Base-by-base conservation (phyloP, 2,888 invertebrate genomes). In the Apeira syringaria region DNA sequence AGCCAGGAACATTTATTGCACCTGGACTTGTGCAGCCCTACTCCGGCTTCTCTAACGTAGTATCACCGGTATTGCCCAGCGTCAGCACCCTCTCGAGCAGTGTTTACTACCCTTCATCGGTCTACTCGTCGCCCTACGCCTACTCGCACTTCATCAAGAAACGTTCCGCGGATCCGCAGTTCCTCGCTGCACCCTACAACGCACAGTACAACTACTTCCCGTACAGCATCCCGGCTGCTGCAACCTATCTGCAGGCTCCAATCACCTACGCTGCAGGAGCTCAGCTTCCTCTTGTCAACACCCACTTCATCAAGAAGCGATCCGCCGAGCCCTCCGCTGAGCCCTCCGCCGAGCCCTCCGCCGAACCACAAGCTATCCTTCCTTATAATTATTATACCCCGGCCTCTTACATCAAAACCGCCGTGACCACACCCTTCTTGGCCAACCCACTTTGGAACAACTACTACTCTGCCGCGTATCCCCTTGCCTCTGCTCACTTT, bases 21-120 rank as follows among this genome's bases (percentile, higher is more conserved):
- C 1, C 39, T 3, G 38, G 46, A 6, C 26, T 13, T 27, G 41
- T 37, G 31, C 37, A 40, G 24, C 45, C 39, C 36, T 53, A 55
- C 36, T 41, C 63, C 1, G 55, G 5, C 5, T 57, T 74, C 38
- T 42, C 67, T 3, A 68, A 73, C 44, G 63, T 70, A 15, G 36
- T 68, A 15, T 35, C 75, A 1, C 80, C 80, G n/a, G 72, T 66
- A n/a, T 58, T 64, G 4, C 73, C 79, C n/a, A 73, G 73, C 31
- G 71, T 75, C 61, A 64, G 68, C 39, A 61, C 68, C 56, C 71
- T 73, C 60, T 71, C 79, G 66, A 79, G 79, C 70, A 74, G 78
- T 50, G 77, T 80, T 67, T 64, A 80, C 49, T 76, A 80, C 45
- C 79, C 80, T 5, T 68, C 74, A 26, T 73, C 79, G 13, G 31